Percentiles rank a stretch among this genome's conserved stretches.
phyloP scores from a whole-genome alignment of 2,888 invertebrate genomes.

The Drosophila multiciliata region DNA sequence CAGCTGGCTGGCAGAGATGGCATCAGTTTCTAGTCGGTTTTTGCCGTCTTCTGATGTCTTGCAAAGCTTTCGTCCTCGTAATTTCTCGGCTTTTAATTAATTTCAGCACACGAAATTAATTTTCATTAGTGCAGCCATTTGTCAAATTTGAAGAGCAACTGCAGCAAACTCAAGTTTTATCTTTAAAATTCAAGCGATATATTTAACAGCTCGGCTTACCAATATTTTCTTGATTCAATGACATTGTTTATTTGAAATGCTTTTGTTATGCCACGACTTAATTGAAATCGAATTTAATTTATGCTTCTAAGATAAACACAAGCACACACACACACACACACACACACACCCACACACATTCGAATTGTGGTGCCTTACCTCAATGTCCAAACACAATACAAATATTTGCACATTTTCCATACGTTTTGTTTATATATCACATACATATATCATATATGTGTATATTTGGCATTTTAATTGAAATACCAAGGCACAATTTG shows the following conservation, averaged over 20 bases:
- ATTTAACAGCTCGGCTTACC: background rate
- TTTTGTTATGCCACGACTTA: conserved; percentile 42
- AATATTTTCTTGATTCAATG: conserved; percentile 30
- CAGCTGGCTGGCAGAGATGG: conserved; percentile 15
- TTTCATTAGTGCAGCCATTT: conserved; percentile 37
- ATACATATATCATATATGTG: conserved; percentile 12
- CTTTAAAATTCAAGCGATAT: conserved; percentile 33
- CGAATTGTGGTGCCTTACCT: conserved; percentile 6
- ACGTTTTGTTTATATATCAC: background rate
- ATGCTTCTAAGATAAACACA: conserved; percentile 37
- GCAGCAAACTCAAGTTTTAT: background rate
- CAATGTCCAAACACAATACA: conserved; percentile 34
- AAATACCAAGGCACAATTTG: conserved; percentile 43
- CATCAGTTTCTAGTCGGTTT: conserved; percentile 19
- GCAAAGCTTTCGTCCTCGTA: conserved; percentile 54
- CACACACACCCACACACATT: conserved; percentile 18
- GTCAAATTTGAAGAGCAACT: conserved; percentile 38
- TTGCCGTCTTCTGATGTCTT: conserved; percentile 34
- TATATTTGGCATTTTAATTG: conserved; percentile 59
- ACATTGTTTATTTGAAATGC: conserved; percentile 46
- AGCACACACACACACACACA: conserved; percentile 16
- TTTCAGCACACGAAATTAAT: conserved; percentile 53
- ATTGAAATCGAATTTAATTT: conserved; percentile 75
- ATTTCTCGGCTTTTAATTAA: conserved; percentile 40
- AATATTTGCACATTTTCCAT: conserved; percentile 59